Percentiles rank a stretch among this genome's conserved stretches.
phyloP scores from a whole-genome alignment of 2,888 invertebrate species.

The Nymphalis polychloros region DNA sequence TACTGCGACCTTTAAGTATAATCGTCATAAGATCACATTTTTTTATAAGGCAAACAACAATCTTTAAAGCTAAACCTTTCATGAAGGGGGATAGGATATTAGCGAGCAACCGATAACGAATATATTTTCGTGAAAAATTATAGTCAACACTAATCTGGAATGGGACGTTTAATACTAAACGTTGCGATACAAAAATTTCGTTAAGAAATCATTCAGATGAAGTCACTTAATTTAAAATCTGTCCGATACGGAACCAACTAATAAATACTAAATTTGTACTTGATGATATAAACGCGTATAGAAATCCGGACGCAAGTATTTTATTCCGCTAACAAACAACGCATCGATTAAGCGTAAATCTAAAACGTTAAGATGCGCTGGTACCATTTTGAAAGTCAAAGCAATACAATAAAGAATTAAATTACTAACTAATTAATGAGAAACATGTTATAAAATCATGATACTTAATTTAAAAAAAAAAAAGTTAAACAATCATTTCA shows the following conservation, averaged over 20 bases:
- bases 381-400: constrained; percentile 51
- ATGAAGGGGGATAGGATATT: constrained; percentile 55
- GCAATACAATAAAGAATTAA: constrained; percentile 67
- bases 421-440: constrained; percentile 72
- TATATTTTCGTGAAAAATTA: constrained; percentile 40
- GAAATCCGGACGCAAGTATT: constrained; percentile 65
- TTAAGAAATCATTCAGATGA: constrained; percentile 11
- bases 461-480: constrained; percentile 57
- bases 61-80: constrained; percentile 80
- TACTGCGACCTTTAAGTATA: constrained; percentile 71
- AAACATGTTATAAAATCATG: constrained; percentile 67
- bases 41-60: constrained; percentile 81
- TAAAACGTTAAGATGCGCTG: constrained; percentile 44
- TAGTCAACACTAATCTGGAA: constrained; percentile 48
- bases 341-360: constrained; percentile 49
- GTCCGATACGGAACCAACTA: constrained; percentile 43
- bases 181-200: constrained; percentile 2
- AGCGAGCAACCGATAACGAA: constrained; percentile 65
- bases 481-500: constrained; percentile 46
- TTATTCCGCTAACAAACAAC: constrained; percentile 52
- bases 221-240: constrained; percentile 46
- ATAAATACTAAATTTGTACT: constrained; percentile 75
- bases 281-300: constrained; percentile 61
- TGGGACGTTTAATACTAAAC: constrained; percentile 61
- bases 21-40: constrained; percentile 81